phyloP scores from a whole-genome alignment of 2,888 invertebrate species.

The Dryomyza anilis region DNA sequence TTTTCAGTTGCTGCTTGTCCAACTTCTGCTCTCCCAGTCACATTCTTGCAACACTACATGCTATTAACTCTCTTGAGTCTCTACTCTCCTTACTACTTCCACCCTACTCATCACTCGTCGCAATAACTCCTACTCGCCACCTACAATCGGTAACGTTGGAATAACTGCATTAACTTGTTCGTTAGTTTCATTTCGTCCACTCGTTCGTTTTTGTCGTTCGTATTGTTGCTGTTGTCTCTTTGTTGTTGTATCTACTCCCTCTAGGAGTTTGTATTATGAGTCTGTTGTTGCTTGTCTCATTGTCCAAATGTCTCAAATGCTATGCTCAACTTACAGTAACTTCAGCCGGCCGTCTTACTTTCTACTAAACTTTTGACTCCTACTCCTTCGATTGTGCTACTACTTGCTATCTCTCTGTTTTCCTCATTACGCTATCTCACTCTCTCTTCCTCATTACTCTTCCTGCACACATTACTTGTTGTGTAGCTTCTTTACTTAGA shows the following conservation, averaged over 20 bases:
- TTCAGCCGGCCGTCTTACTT: neutral
- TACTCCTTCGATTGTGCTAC: slow-evolving; percentile 26
- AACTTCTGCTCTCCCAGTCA: neutral
- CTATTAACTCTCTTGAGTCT: neutral
- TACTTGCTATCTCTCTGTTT: neutral
- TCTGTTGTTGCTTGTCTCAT: neutral
- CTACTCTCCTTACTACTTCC: neutral
- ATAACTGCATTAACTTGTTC: slow-evolving; percentile 28
- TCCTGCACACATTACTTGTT: neutral
- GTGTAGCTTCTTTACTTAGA: slow-evolving; percentile 10
- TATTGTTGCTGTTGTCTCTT: slow-evolving; percentile 1
- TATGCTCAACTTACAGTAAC: neutral
- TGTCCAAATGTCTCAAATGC: neutral
- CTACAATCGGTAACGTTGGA: slow-evolving; percentile 13
- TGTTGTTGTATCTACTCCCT: neutral
- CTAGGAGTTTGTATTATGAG: too few relatives aligned
- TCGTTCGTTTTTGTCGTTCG: slow-evolving; percentile 10
- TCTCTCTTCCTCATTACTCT: neutral
- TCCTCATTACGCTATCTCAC: neutral
- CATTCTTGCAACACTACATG: neutral
- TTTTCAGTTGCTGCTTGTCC: neutral
- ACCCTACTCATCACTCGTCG: neutral
- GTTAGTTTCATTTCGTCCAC: slow-evolving; percentile 22
- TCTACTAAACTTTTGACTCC: neutral
- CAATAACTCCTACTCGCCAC: neutral